Evolutionary conservation across 1,140 invertebrate genomes (phyloP), one percentile per base, ranked within the genome.

Genomic region (Neodiprion fabricii): DNA sequence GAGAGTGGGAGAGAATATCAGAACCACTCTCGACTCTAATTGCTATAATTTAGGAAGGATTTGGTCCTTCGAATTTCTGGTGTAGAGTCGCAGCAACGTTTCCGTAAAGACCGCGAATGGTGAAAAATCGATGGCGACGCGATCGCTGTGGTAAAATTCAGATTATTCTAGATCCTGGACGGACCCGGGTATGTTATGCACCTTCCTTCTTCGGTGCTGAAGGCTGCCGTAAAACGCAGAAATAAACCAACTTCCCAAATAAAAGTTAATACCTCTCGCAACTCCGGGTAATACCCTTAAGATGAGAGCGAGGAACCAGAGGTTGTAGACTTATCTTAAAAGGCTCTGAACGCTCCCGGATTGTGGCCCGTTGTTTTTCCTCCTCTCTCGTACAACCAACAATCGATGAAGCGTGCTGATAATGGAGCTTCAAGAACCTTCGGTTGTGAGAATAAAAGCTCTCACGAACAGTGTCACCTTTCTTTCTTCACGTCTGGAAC

Each of bases 361-460:
- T 40, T 40, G 28, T 40, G 28, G 28, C 53, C 53, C 53, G 53
- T 61, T 61, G 53, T 61, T 61, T 61, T 61, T 61, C n/a, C 53
- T 61, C n/a, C 53, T 61, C n/a, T 61, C 53, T 7, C 53, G 53
- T 61, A 61, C 53, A 61, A 61, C 9, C 53, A 61, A 61, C 53
- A 61, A 61, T 61, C 53, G 53, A 61, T 61, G 53, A 17, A 61
- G 53, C 53, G 53, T 61, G 53, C 53, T 61, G 53, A 61, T 61
- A 61, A 61, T 61, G 53, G 53, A 61, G 11, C 53, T 17, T 17
- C n/a, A 61, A 61, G 53, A 61, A 61, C 11, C 53, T 61, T 14
- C 5, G 5, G 53, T 61, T 1, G 53, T 14, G 53, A 61, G 53
- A 61, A 12, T 17, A 9, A 61, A 61, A 61, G 53, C 53, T 61